These are phyloP conservation scores for Apogon talboti DNA, from an alignment of 2,797 vertebrate species.

Conservation along the genomic window DNA sequence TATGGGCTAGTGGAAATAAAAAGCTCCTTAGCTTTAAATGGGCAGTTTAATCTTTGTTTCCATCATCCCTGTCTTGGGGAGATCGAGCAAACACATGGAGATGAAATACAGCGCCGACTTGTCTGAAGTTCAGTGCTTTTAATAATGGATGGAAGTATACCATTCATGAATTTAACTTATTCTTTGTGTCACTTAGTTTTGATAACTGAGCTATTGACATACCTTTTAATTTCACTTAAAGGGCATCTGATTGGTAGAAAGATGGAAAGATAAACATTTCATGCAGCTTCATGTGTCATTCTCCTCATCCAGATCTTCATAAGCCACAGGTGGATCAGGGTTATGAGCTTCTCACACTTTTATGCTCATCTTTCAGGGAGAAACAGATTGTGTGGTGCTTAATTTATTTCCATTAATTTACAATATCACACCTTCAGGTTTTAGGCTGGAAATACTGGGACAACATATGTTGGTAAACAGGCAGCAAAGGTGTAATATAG, in stretches of 20 bases:
- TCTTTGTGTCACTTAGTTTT: too few species aligned
- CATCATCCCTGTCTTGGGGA: conserved; percentile 14
- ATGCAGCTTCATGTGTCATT: background rate
- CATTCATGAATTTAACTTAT: too few species aligned
- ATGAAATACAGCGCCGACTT: conserved; percentile 9
- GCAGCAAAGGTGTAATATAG: too few species aligned
- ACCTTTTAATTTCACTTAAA: background rate
- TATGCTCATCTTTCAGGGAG: background rate
- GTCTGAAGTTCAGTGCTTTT: conserved; percentile 20
- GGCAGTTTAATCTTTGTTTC: conserved; percentile 33
- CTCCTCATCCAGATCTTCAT: background rate
- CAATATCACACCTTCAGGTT: background rate
- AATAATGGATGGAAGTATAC: background rate
- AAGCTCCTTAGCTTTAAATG: conserved; percentile 18
- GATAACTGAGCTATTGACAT: too few species aligned
- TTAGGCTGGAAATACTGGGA: background rate
- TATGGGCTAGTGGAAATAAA: conserved; percentile 14
- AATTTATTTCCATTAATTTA: background rate
- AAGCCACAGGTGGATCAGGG: background rate
- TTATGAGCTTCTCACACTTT: background rate
- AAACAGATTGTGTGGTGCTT: background rate
- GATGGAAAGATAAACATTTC: background rate
- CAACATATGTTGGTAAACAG: too few species aligned
- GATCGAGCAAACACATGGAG: background rate
- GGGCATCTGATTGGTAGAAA: background rate